Base-by-base conservation (phyloP, 2,888 invertebrate species). In the Argyra leucocephala region DNA sequence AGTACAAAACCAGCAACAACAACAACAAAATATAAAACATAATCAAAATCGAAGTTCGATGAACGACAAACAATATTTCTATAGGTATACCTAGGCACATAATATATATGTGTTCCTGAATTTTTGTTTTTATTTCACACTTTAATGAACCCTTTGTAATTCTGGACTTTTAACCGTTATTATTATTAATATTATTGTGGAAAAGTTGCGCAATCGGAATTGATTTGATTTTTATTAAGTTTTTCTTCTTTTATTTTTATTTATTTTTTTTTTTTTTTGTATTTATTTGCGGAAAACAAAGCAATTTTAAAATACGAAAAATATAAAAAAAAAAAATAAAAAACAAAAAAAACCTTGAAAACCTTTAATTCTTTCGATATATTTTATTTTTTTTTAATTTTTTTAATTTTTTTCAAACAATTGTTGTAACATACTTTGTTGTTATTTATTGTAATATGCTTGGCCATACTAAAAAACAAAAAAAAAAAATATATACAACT, bases 71-170 rank as follows among this genome's bases (percentile, higher is more conserved):
- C 12, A 48, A 15, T 48, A 48, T 48, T 15, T 48, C 15, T 15
- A 18, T 7, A n/a, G n/a, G n/a, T n/a, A n/a, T n/a, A n/a, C n/a
- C n/a, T n/a, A n/a, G n/a, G n/a, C n/a, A n/a, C n/a, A n/a, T n/a
- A n/a, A n/a, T n/a, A n/a, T 31, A 10, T 31, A 10, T 31, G 1
- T 31, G 7, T 31, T 31, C 9, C 31, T 10, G 31, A 15, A 9
- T 18, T 48, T 48, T 48, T 48, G 48, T 48, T 48, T 48, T 48
- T n/a, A 48, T 48, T 48, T 48, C 48, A 48, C 48, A 48, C 48
- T 48, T 48, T 18, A 48, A 48, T 48, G 48, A 48, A 48, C 48
- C 6, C 18, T 48, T 48, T 48, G n/a, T 48, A 18, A 15, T 48
- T 12, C 12, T 6, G 1, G 9, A 1, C 18, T 48, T 9, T 12